Base-by-base conservation (phyloP, 2,888 invertebrate species). In the Macrophya annulata region DNA sequence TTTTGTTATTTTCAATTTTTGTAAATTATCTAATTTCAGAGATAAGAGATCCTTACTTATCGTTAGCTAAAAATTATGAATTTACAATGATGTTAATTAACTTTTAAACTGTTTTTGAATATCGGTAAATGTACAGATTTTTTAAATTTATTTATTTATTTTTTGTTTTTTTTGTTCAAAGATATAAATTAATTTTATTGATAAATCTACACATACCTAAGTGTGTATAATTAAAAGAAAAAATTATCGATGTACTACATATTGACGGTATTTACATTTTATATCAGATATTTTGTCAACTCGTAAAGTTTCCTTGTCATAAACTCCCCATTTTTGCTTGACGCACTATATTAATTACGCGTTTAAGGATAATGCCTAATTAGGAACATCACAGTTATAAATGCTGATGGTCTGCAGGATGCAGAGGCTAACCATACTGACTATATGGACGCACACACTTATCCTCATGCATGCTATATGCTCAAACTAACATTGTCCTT, bases 351-450 rank as follows among this genome's bases (percentile, higher is more conserved):
- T 21, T 9, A 31, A 55, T 77, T 10, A 55, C n/a, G 55, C 55
- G 9, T 43, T 81, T 21, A n/a, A 81, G 81, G 81, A 81, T 21
- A 81, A 81, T 62, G 40, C 45, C 21, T 65, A 21, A 59, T 65
- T 81, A 59, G 65, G 65, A 8, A 77, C 51, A 55, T 43, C 77
- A 8, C 31, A 31, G 31, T 31, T 3, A 31, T 21, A 0, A 17
- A 81, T 25, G 31, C 12, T 31, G 43, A 45, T 62, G 40, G 15
- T 81, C 21, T 62, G 62, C 62, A 81, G 81, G 81, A 81, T 62
- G 81, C 77, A 25, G 55, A 59, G 59, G 62, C 81, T 81, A 62
- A 81, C 81, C 81, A 81, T 81, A 62, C 31, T 31, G 31, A 31
- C 31, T 31, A 31, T 3, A 3, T 31, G 37, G 15, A 74, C 45